Conservation (phyloP, 2,888 invertebrate species). For the Spisula solida region DNA sequence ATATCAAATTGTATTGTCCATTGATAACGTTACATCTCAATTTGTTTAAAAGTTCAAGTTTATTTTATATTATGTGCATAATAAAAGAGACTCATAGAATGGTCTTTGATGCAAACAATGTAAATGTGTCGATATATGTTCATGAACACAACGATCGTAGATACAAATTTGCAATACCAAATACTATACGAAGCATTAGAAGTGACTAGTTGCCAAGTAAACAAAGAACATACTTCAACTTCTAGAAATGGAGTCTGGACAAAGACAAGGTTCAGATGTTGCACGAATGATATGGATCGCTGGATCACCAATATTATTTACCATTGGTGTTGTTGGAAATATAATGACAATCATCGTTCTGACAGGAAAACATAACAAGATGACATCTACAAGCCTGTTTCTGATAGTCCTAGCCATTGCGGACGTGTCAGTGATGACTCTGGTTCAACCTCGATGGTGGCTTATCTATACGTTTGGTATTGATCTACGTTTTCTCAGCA, state of each 20-base stretch:
- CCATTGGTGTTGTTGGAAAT: conserved; percentile 40
- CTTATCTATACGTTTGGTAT: conserved; percentile 41
- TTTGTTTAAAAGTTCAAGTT: too few relatives aligned
- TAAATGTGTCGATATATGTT: too few relatives aligned
- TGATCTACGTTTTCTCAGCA: conserved; percentile 21
- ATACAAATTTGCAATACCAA: too few relatives aligned
- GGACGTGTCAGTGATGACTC: conserved; percentile 23
- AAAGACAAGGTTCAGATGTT: conserved; percentile 4
- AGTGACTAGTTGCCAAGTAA: not conserved
- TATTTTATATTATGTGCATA: too few relatives aligned
- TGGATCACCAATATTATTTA: conserved; percentile 38
- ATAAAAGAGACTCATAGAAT: too few relatives aligned
- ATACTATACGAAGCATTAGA: too few relatives aligned
- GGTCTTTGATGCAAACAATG: too few relatives aligned
- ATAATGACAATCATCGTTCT: conserved; percentile 42
- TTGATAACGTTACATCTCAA: too few relatives aligned
- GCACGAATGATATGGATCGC: conserved; percentile 40
- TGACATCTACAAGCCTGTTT: conserved; percentile 37
- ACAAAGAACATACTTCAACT: not conserved
- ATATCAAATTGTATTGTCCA: too few relatives aligned
- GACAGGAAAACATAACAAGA: not conserved
- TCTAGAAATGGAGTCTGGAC: conserved; percentile 28
- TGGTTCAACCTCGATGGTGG: conserved; percentile 47
- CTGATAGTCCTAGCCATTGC: conserved; percentile 27
- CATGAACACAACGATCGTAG: too few relatives aligned